Evolutionary conservation across 2,113 vertebrate genomes (phyloP), one percentile per base, ranked within the genome.

Genomic region (Lepisosteus osseus): DNA sequence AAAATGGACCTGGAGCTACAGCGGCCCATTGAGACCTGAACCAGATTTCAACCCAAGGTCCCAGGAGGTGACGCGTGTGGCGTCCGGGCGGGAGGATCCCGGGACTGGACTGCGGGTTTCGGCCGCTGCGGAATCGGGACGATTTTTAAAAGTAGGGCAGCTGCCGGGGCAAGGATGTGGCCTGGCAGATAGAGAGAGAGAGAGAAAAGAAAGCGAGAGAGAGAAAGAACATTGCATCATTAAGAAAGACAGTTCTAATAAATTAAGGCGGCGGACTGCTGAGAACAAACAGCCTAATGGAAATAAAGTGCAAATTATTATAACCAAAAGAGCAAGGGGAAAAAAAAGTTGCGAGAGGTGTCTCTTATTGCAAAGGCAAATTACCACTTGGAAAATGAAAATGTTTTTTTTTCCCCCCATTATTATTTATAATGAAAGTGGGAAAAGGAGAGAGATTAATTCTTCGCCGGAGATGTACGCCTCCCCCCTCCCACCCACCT

Each of bases 21-120:
- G 74, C 67, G 72, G 84, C 67, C 84, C 72, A 76, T 70, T 61
- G 87, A 90, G 86, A 82, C 84, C 67, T 91, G 87, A 90, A 87
- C 87, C 86, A 91, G 87, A 91, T 91, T 90, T 92, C 83, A 87
- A 89, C 86, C 87, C 77, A 76, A 77, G 84, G 72, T 89, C 89
- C 88, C 88, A 74, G 13, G 83, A 88, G 88, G 82, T 84, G 79
- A 86, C 40, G 7, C 17, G 13, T 40, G 17, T 78, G 81, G 29
- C 62, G 51, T 69, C 17, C 71, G 47, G 71, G 72, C 71, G 15
- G 70, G 68, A 70, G 65, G 41, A 77, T 83, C 85, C 80, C 80
- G 61, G 80, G 82, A 79, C 84, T 67, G 77, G 74, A 76, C 82
- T 85, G 80, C 75, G 86, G 85, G 75, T 79, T 80, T 29, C 54